Percentiles rank a stretch among this genome's conserved stretches.
These are phyloP conservation scores for Drosophila ohnishii DNA, from an alignment of 1,140 invertebrate species.

Conservation along the genomic window DNA sequence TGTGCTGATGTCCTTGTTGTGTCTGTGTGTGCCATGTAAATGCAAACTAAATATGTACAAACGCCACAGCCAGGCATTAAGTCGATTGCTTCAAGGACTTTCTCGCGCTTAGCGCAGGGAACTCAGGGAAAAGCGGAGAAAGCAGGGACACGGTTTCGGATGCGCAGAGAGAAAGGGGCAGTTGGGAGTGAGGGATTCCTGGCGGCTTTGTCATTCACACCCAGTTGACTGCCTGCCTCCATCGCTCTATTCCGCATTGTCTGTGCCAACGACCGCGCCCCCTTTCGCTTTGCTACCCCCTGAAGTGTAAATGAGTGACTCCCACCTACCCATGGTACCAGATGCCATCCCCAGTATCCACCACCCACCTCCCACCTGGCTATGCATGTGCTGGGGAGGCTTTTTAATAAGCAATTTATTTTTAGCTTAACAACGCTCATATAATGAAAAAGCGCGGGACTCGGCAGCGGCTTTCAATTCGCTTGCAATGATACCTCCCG, in stretches of 20 bases:
- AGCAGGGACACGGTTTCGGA: neutral
- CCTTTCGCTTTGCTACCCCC: conserved; percentile 57
- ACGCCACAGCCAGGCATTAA: conserved; percentile 73
- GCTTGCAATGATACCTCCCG: conserved; percentile 51
- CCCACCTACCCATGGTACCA: neutral
- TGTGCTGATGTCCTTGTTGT: conserved; percentile 35
- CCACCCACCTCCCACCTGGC: conserved; percentile 24
- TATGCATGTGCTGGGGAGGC: conserved; percentile 42
- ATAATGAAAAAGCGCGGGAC: conserved; percentile 70
- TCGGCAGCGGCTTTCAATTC: conserved; percentile 58
- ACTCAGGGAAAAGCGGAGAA: conserved; percentile 12
- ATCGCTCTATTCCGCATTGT: conserved; percentile 50
- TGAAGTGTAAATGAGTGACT: conserved; percentile 78
- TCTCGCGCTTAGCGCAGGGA: conserved; percentile 29
- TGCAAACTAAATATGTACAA: conserved; percentile 79
- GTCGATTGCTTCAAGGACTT: conserved; percentile 79
- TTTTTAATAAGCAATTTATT: conserved; percentile 82
- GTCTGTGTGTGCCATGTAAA: conserved; percentile 65
- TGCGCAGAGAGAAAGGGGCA: neutral
- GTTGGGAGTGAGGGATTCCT: conserved; percentile 31
- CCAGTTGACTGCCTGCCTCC: conserved; percentile 27
- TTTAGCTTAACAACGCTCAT: conserved; percentile 75
- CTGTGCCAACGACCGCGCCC: conserved; percentile 53
- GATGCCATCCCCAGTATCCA: neutral
- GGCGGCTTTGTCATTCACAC: conserved; percentile 62